Percentiles rank a stretch among this genome's conserved stretches.
phyloP scores from a whole-genome alignment of 2,113 vertebrate genomes.

The Lanius collurio region DNA sequence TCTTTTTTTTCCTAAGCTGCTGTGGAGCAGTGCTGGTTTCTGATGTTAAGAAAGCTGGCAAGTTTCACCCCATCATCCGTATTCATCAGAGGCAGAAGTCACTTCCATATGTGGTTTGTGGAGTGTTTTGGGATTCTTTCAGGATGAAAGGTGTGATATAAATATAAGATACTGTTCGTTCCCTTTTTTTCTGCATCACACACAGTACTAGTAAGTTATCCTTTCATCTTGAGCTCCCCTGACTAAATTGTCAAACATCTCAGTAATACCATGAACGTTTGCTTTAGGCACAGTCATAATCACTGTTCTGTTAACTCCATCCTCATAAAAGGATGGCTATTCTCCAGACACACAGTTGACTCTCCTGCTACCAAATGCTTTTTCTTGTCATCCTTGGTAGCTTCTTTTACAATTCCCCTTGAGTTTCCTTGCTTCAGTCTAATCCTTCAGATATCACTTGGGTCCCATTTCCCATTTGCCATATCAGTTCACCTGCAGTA shows the following conservation, averaged over 20 bases:
- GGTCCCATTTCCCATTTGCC: background rate
- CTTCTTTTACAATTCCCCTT: background rate
- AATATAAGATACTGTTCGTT: conserved; percentile 6
- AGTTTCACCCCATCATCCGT: background rate
- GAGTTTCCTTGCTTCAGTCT: background rate
- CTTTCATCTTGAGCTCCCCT: conserved; percentile 36
- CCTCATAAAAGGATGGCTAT: conserved; percentile 25
- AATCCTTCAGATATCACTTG: background rate
- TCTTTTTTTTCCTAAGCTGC: background rate
- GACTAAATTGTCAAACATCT: conserved; percentile 46
- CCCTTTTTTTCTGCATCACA: background rate
- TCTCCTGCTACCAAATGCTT: background rate
- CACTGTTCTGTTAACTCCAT: background rate
- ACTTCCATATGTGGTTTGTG: background rate
- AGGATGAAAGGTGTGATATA: conserved; percentile 25
- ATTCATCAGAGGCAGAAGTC: conserved; percentile 13
- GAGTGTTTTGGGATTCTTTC: conserved; percentile 20
- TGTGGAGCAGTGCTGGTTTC: background rate
- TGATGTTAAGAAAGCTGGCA: background rate
- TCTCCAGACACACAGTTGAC: background rate
- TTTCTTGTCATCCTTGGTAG: background rate
- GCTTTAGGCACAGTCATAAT: conserved; percentile 16
- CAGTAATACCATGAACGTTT: background rate
- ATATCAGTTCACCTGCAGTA: background rate
- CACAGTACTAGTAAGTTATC: background rate